Evolutionary conservation across 92 coral and sea anemone species (phyloP).

Genomic region (Virgularia gustaviana): DNA sequence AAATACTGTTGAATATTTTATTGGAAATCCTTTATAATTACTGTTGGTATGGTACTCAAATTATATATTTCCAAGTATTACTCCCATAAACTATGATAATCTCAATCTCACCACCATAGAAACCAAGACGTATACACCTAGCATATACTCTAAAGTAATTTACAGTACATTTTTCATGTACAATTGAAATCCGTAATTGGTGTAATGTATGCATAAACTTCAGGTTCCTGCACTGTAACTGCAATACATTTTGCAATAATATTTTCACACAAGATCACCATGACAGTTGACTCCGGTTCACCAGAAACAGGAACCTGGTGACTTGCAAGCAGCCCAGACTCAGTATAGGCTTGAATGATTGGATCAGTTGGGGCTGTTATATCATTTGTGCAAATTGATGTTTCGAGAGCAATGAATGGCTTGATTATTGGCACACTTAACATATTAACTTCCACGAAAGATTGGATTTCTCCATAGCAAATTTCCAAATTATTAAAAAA

Average conservation of each 20-base stretch:
- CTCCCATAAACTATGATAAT: too few relatives aligned
- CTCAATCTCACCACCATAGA: too few relatives aligned
- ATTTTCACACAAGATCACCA: conserved; percentile 4
- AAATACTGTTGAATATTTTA: too few relatives aligned
- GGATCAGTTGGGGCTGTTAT: conserved; percentile 31
- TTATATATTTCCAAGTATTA: too few relatives aligned
- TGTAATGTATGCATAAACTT: conserved; percentile 7
- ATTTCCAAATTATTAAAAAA: conserved; percentile 33
- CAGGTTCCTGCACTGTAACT: conserved; percentile 12
- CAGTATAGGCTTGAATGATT: conserved; percentile 25
- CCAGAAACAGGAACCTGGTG: conserved; percentile 44
- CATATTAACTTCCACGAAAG: conserved; percentile 15
- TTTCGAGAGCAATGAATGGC: conserved; percentile 22
- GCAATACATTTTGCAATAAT: conserved; percentile 15
- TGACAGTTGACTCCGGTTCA: neutral
- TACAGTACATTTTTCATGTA: conserved; percentile 1
- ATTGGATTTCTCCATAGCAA: conserved; percentile 52
- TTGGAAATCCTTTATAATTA: too few relatives aligned
- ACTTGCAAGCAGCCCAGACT: conserved; percentile 29
- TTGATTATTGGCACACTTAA: conserved; percentile 43
- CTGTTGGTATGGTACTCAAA: too few relatives aligned
- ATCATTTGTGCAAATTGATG: conserved; percentile 36
- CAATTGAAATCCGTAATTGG: conserved; percentile 26
- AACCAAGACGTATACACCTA: too few relatives aligned
- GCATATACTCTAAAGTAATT: too few relatives aligned